Base-by-base conservation (phyloP, 1,140 invertebrate genomes). In the Conus ventricosus region DNA sequence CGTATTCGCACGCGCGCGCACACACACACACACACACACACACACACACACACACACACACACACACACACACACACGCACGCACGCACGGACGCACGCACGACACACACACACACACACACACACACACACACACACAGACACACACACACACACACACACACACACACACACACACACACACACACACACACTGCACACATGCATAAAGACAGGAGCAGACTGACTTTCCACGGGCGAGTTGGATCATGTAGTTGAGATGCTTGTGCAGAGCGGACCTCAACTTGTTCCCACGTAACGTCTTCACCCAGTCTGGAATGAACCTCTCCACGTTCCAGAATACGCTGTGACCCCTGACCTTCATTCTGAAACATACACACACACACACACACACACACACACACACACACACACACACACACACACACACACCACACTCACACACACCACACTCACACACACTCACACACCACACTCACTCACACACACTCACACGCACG, bases 321-420 rank as follows among this genome's bases (percentile, higher is more conserved):
- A 86, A 86, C 25, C 71, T 60, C 17, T 54, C 27, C 17, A 89
- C 27, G 13, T 84, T 78, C 88, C 88, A 89, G 20, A 89, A 71
- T 11, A 89, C 67, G 60, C 57, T 86, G 76, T 89, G 88, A 20
- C 84, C 88, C 57, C 88, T 54, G 0, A 89, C 88, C 75, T 86
- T 89, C 17, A 86, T 20, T 55, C 88, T 89, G 75, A 39, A 67
- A 1, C 53, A 78, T 8, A 78, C 76, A 78, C 76, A 78, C 76
- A 78, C 76, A 78, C 76, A 78, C 76, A 78, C 27, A 78, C 25
- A 39, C 76, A 39, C 76, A 39, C 76, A 17, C 27, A 39, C 76
- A 27, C n/a, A 39, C 76, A 78, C 17, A 39, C 8, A 39, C 25
- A 39, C 76, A 39, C 25, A 39, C n/a, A 39, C 76, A 78, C 76